These are phyloP conservation scores for Drosophila malerkotliana DNA, from an alignment of 1,140 invertebrate genomes.

Conservation along the genomic window DNA sequence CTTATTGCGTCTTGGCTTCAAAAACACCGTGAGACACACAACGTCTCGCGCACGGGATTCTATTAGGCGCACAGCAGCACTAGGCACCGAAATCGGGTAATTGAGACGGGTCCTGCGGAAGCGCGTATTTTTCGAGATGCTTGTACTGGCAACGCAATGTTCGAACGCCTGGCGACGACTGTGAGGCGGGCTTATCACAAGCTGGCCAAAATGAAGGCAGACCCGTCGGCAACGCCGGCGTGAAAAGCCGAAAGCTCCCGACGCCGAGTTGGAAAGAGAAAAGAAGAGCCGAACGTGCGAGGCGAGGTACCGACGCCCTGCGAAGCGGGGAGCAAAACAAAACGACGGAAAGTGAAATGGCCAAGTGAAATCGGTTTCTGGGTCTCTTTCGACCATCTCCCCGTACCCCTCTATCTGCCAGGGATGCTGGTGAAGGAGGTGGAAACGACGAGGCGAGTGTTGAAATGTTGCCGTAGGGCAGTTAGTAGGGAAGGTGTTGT, in stretches of 20 bases:
- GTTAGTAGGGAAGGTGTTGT: conserved; percentile 57
- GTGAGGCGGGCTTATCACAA: conserved; percentile 57
- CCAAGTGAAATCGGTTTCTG: conserved; percentile 32
- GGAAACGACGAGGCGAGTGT: conserved; percentile 24
- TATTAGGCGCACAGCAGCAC: conserved; percentile 68
- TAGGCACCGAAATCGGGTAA: conserved; percentile 22
- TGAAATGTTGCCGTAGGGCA: conserved; percentile 68
- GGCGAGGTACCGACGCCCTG: conserved; percentile 22
- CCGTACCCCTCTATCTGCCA: conserved; percentile 2
- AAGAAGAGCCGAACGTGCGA: background rate
- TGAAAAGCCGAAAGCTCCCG: conserved; percentile 30
- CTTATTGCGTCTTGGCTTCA: conserved; percentile 35
- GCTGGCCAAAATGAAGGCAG: conserved; percentile 3
- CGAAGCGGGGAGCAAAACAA: conserved; percentile 70
- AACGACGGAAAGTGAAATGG: conserved; percentile 68
- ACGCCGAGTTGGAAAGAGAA: background rate
- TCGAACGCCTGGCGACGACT: conserved; percentile 62
- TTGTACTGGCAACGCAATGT: conserved; percentile 30
- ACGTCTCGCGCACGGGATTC: conserved; percentile 47
- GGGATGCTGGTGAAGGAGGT: conserved; percentile 52
- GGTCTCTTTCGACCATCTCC: conserved; percentile 2
- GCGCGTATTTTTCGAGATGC: conserved; percentile 23
- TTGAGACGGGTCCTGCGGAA: conserved; percentile 6
- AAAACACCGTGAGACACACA: conserved; percentile 50
- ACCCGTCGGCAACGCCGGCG: conserved; percentile 29